Conservation (phyloP, 2,888 invertebrate species). For the Diaperis boleti region DNA sequence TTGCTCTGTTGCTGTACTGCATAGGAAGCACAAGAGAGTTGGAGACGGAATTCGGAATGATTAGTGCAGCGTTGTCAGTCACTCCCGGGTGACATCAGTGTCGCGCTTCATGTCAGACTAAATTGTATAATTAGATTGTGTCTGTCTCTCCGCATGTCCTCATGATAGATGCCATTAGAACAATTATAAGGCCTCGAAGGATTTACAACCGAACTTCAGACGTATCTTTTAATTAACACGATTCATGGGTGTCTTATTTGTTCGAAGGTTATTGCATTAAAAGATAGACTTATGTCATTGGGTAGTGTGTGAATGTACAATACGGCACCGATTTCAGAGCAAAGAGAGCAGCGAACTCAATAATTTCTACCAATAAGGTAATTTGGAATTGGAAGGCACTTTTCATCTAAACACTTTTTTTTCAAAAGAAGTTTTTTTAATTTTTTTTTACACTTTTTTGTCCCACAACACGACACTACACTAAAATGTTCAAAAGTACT, state of each 20-base stretch:
- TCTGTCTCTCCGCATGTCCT: slow-evolving; percentile 60
- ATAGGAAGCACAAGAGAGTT: slow-evolving; percentile 52
- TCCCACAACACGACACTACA: too few relatives aligned
- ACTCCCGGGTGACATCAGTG: slow-evolving; percentile 57
- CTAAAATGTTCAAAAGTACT: too few relatives aligned
- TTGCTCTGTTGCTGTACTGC: slow-evolving; percentile 54
- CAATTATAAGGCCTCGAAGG: slow-evolving; percentile 57
- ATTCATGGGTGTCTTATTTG: slow-evolving; percentile 25
- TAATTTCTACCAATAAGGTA: too few relatives aligned
- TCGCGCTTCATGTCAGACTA: slow-evolving; percentile 59
- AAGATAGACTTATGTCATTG: neutral
- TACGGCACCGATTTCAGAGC: neutral
- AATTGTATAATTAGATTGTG: slow-evolving; percentile 65
- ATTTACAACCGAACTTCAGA: slow-evolving; percentile 43
- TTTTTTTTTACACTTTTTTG: too few relatives aligned
- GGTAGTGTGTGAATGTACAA: too few relatives aligned
- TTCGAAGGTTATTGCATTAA: neutral
- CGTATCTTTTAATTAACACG: slow-evolving; percentile 43
- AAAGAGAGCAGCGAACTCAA: too few relatives aligned
- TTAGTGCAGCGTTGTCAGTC: slow-evolving; percentile 64
- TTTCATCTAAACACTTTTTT: too few relatives aligned
- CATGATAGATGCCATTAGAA: slow-evolving; percentile 62
- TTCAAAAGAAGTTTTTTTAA: too few relatives aligned
- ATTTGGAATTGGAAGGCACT: too few relatives aligned
- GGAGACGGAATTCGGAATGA: slow-evolving; percentile 51